Percentiles rank a stretch among this genome's conserved stretches.
Evolutionary conservation across 23 tunicate species (phyloP).

Genomic region (Trididemnum nubilum): DNA sequence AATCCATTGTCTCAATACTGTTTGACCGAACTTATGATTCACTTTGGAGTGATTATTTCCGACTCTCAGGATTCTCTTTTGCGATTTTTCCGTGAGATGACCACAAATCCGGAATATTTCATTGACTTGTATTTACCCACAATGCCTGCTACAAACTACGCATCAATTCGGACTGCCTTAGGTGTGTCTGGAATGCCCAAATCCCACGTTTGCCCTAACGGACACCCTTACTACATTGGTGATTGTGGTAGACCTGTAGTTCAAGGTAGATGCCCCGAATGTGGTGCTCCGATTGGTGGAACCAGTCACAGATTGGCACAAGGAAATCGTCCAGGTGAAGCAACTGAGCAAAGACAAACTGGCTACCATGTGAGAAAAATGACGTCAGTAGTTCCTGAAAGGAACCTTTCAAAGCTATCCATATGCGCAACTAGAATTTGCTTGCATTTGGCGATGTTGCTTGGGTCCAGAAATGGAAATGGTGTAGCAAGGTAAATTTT

Average conservation of each 20-base stretch:
- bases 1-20: conserved; percentile 4
- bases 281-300: conserved; percentile 53
- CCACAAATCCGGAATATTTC: not conserved
- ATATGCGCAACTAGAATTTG: conserved; percentile 40
- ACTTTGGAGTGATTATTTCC: not conserved
- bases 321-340: conserved; percentile 47
- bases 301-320: not conserved
- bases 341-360: conserved; percentile 57
- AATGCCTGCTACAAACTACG: conserved; percentile 42
- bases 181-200: conserved; percentile 15
- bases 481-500: not conserved
- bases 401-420: conserved; percentile 42
- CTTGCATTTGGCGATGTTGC: conserved; percentile 55
- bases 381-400: conserved; percentile 26
- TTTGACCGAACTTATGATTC: conserved; percentile 11
- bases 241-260: conserved; percentile 52
- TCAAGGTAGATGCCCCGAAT: conserved; percentile 55
- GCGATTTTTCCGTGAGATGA: not conserved
- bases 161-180: conserved; percentile 8
- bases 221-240: conserved; percentile 67
- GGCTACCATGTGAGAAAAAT: conserved; percentile 45
- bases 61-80: not conserved
- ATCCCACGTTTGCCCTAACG: conserved; percentile 62
- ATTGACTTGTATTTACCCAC: conserved; percentile 24
- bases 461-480: conserved; percentile 6